A percentile compares a stretch with the other conserved stretches of the same genome.
phyloP scores from a whole-genome alignment of 2,888 invertebrate genomes.

The Brachyptera risi region DNA sequence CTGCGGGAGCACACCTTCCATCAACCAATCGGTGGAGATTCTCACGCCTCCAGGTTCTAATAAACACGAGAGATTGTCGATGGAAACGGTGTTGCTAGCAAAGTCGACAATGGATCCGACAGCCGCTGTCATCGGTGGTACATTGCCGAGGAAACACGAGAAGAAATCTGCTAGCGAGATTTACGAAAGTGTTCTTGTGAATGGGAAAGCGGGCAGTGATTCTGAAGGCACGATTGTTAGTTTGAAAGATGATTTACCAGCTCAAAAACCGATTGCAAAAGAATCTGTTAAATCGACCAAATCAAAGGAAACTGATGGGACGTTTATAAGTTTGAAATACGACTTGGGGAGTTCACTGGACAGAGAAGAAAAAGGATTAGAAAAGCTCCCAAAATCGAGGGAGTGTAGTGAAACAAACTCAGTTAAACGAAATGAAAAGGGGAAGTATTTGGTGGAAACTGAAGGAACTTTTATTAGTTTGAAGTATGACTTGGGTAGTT shows the following conservation, averaged over 20 bases:
- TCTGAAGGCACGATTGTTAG: neutral
- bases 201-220: neutral
- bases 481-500: neutral
- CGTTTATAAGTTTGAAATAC: slow-evolving; percentile 2
- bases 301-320: neutral
- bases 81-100: slow-evolving; percentile 29
- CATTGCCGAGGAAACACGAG: neutral
- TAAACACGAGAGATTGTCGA: slow-evolving; percentile 29
- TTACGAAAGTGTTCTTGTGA: neutral
- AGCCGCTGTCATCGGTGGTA: slow-evolving; percentile 20
- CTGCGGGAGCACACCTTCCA: slow-evolving; percentile 73
- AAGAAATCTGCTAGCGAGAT: neutral
- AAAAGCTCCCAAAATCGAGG: neutral
- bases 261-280: neutral
- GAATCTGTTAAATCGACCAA: neutral
- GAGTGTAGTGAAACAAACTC: too few relatives aligned
- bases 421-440: neutral
- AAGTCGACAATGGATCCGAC: slow-evolving; percentile 23
- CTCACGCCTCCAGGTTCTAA: slow-evolving; percentile 30
- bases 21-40: slow-evolving; percentile 40
- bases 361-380: neutral
- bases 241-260: neutral
- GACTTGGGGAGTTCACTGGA: neutral
- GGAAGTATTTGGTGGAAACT: neutral
- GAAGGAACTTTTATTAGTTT: neutral